Percentiles rank a stretch among this genome's conserved stretches.
Evolutionary conservation across 2,888 invertebrate genomes (phyloP).

Genomic region (Xanthostigma xanthostigma): DNA sequence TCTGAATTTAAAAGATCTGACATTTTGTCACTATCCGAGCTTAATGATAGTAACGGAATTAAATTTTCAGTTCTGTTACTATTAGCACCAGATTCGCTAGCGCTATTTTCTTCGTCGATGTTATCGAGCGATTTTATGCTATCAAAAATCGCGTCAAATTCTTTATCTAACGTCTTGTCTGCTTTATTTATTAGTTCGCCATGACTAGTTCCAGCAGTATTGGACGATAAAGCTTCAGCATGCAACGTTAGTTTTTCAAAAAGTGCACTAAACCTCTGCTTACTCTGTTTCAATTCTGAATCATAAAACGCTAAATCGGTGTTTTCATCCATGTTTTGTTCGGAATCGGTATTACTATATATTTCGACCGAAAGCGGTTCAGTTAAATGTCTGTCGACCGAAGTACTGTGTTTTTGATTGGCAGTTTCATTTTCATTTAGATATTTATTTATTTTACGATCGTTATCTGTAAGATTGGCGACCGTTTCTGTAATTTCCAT

Average conservation of each 20-base stretch:
- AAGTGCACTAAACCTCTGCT: conserved; percentile 24
- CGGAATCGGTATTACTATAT: not conserved
- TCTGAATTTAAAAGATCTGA: not conserved
- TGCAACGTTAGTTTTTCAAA: conserved; percentile 23
- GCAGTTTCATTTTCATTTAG: not conserved
- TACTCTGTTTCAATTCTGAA: conserved; percentile 18
- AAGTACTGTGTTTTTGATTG: too few relatives aligned
- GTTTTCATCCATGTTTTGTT: conserved; percentile 1
- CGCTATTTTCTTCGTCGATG: too few relatives aligned
- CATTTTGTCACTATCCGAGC: too few relatives aligned
- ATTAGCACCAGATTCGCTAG: too few relatives aligned
- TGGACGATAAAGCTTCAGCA: not conserved
- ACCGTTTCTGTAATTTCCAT: not conserved
- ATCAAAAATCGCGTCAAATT: too few relatives aligned
- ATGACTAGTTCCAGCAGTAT: not conserved
- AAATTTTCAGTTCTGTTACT: too few relatives aligned
- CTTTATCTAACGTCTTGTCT: not conserved
- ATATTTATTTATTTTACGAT: not conserved
- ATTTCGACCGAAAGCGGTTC: too few relatives aligned
- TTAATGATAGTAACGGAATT: too few relatives aligned
- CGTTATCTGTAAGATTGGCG: not conserved
- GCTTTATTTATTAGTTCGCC: not conserved
- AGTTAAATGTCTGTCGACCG: too few relatives aligned
- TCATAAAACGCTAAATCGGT: conserved; percentile 11
- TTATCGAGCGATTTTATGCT: too few relatives aligned